Percentiles rank a stretch among this genome's conserved stretches.
Conservation (phyloP, 2,888 invertebrate species). For the Polylopha cassiicola region DNA sequence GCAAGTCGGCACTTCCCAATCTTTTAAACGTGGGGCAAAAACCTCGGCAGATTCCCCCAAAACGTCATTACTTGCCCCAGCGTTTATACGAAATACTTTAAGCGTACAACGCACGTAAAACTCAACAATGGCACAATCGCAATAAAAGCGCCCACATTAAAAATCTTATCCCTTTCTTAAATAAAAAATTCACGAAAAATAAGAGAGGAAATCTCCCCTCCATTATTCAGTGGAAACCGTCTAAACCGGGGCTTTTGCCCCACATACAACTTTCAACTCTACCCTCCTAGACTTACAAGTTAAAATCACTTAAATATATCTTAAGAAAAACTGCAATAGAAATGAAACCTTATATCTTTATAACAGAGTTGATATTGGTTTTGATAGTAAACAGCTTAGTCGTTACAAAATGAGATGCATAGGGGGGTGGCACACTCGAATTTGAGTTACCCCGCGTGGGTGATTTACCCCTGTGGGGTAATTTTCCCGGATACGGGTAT, state of each 20-base stretch:
- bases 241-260: constrained; percentile 33
- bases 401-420: too few relatives aligned
- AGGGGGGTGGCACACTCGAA: too few relatives aligned
- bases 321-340: too few relatives aligned
- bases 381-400: too few relatives aligned
- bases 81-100: constrained; percentile 70
- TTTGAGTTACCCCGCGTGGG: too few relatives aligned
- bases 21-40: constrained; percentile 25
- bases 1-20: constrained; percentile 28
- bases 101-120: constrained; percentile 72
- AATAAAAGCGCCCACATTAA: constrained; percentile 75
- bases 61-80: constrained; percentile 61
- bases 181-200: constrained; percentile 77
- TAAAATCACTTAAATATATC: too few relatives aligned
- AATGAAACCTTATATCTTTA: too few relatives aligned
- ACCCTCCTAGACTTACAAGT: too few relatives aligned
- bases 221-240: constrained; percentile 65
- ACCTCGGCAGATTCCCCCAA: constrained; percentile 47
- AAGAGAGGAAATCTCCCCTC: constrained; percentile 69
- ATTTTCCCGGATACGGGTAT: too few relatives aligned
- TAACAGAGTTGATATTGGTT: constrained; percentile 54
- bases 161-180: constrained; percentile 78
- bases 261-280: constrained; percentile 66
- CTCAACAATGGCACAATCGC: constrained; percentile 68
- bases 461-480: too few relatives aligned